Conservation (phyloP, 2,888 invertebrate genomes). For the Nowickia ferox region DNA sequence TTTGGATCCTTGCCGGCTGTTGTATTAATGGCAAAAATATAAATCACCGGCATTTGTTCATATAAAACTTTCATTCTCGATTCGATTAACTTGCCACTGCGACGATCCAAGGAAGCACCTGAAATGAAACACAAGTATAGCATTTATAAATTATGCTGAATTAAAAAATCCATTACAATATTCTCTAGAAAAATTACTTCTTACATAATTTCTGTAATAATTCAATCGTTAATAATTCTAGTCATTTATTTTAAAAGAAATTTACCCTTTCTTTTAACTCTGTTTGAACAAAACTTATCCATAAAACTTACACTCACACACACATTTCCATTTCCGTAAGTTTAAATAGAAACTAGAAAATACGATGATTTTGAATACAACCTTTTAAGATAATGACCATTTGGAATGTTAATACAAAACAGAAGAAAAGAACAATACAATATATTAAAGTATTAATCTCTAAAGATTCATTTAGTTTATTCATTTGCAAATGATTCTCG, state of each 20-base stretch:
- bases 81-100: constrained; percentile 94
- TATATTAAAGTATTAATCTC: constrained; percentile 49
- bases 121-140: constrained; percentile 61
- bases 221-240: constrained; percentile 59
- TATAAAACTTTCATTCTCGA: constrained; percentile 96
- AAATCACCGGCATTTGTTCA: constrained; percentile 98
- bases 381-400: constrained; percentile 54
- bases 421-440: constrained; percentile 22
- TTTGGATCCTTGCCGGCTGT: constrained; percentile 95
- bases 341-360: neutral
- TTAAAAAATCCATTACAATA: constrained; percentile 33
- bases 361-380: constrained; percentile 15
- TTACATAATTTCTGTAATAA: constrained; percentile 27
- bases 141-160: neutral
- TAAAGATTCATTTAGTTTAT: constrained; percentile 30
- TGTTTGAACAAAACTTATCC: constrained; percentile 21
- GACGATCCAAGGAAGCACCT: constrained; percentile 93
- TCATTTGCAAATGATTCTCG: constrained; percentile 36
- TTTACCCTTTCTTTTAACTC: constrained; percentile 5
- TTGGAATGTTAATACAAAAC: neutral
- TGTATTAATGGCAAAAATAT: constrained; percentile 97
- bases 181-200: neutral
- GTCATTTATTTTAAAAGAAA: constrained; percentile 7
- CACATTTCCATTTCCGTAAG: constrained; percentile 18
- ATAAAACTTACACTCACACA: neutral